A percentile compares a stretch with the other conserved stretches of the same genome.
Conservation (phyloP, 1,140 invertebrate species). For the Oppia nitens region DNA sequence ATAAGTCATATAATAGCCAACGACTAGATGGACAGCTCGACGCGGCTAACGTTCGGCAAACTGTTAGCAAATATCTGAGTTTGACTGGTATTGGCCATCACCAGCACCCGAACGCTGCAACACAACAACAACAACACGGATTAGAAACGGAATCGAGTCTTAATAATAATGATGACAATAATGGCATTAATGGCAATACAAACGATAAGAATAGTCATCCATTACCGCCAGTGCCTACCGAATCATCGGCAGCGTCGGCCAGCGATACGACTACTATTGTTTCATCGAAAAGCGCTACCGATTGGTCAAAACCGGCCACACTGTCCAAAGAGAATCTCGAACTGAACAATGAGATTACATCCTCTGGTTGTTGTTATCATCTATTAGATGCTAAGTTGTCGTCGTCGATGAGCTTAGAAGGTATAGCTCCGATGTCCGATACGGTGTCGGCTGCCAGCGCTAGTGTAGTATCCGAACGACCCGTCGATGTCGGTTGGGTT, state of each 20-base stretch:
- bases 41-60: conserved; percentile 23
- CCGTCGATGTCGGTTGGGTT: conserved; percentile 25
- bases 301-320: conserved; percentile 18
- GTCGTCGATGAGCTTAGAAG: background rate
- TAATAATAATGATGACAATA: background rate
- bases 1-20: conserved; percentile 8
- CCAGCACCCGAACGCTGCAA: background rate
- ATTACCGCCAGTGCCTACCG: background rate
- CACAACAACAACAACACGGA: background rate
- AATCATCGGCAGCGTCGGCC: background rate
- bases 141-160: background rate
- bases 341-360: background rate
- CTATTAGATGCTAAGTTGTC: background rate
- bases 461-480: conserved; percentile 21
- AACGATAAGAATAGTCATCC: background rate
- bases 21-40: conserved; percentile 19
- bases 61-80: background rate
- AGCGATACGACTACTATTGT: conserved; percentile 7
- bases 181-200: background rate
- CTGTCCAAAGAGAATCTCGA: conserved; percentile 1
- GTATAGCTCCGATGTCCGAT: background rate
- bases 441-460: background rate
- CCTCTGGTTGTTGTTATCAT: background rate
- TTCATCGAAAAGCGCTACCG: conserved; percentile 29
- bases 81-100: background rate